Base-by-base conservation (phyloP, 2,113 vertebrate genomes). In the Labrus mixtus region DNA sequence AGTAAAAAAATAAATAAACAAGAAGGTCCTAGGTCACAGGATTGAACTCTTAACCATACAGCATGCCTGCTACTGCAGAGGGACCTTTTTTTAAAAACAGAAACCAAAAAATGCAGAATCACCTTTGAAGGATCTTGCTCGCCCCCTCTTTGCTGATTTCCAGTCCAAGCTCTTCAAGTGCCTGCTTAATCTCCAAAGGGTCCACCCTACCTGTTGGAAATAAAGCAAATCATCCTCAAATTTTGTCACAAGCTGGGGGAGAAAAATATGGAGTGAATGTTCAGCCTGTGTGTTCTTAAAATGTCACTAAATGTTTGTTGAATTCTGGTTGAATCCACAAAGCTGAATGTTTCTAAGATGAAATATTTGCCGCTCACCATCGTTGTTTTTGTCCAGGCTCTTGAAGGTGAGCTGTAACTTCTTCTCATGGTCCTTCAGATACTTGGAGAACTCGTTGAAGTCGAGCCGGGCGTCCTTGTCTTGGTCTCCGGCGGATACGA, bases 341-440 rank as follows among this genome's bases (percentile, higher is more conserved):
- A 46, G 11, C 43, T 46, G 6, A 37, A 45, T n/a, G 39, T 9
- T 53, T 62, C 39, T 3, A 15, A 33, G 0, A 60, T 37, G 13
- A 51, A 33, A 33, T 33, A 33, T 33, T 3, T 5, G 10, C 39
- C 23, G 2, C 6, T 0, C 89, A 98, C 97, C 97, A 56, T 99
- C 97, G 25, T 96, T 95, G 86, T 99, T 99, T 95, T 95, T 98
- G 90, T 99, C 97, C 93, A 98, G 75, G 88, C 95, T 97, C 84
- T 95, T 98, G 94, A 99, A 99, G 0, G 97, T 97, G 53, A 98
- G 90, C 68, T 87, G 95, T 91, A 99, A 94, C 91, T 99, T 97
- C 91, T 96, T 98, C 88, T 99, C 97, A 39, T 98, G 97, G 10
- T 98, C 96, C 90, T 95, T 96, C 61, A 99, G 95, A 79, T 98